These are phyloP conservation scores for Onchidella celtica DNA, from an alignment of 2,888 invertebrate genomes.

Conservation along the genomic window DNA sequence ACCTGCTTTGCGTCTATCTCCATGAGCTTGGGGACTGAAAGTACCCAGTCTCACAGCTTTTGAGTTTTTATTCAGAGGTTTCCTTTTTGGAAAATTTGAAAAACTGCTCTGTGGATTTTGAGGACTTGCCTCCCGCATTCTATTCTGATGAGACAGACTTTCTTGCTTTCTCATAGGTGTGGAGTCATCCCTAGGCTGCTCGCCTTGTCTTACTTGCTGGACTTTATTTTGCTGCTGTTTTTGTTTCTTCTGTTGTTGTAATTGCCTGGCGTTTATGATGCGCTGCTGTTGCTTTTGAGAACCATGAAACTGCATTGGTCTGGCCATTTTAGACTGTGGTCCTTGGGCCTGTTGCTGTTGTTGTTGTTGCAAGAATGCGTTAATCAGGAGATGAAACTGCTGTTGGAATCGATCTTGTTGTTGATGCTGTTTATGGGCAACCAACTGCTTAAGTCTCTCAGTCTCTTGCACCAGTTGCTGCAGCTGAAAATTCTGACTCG, in stretches of 20 bases:
- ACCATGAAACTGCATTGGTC: constrained; percentile 9
- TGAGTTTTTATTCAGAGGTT: constrained; percentile 7
- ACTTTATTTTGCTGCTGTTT: constrained; percentile 40
- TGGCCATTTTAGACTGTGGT: constrained; percentile 43
- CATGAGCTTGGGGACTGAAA: constrained; percentile 26
- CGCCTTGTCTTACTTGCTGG: constrained; percentile 19
- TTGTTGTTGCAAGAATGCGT: constrained; percentile 44
- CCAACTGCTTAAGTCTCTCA: constrained; percentile 31
- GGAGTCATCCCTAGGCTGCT: neutral
- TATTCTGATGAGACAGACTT: neutral
- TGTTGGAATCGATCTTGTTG: constrained; percentile 41
- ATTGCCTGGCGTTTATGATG: neutral
- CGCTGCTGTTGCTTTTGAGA: constrained; percentile 32
- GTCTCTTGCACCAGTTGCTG: constrained; percentile 43
- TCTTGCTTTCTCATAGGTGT: neutral
- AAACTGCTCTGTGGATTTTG: constrained; percentile 10
- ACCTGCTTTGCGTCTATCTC: constrained; percentile 39
- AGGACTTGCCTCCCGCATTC: neutral
- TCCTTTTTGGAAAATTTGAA: neutral
- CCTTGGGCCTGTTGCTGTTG: constrained; percentile 30
- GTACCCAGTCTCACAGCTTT: constrained; percentile 6
- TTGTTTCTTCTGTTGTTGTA: constrained; percentile 27
- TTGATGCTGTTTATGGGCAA: constrained; percentile 39
- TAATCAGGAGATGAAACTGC: constrained; percentile 41
- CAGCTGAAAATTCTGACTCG: constrained; percentile 35